phyloP scores from a whole-genome alignment of 2,888 invertebrate species.

The Acleris emargana region DNA sequence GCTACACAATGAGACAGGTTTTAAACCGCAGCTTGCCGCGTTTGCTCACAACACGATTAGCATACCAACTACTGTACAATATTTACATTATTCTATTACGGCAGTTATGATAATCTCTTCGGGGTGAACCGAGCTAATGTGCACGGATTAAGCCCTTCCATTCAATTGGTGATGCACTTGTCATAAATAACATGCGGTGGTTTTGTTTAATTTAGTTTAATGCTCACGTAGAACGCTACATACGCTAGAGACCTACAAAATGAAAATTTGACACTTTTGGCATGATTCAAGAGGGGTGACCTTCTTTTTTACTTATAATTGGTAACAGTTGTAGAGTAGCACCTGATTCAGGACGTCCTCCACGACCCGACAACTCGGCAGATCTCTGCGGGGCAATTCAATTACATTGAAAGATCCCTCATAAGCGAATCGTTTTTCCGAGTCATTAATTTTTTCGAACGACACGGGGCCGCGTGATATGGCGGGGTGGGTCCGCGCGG shows the following conservation, averaged over 20 bases:
- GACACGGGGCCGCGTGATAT: constrained; percentile 80
- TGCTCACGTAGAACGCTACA: neutral
- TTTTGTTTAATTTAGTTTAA: constrained; percentile 14
- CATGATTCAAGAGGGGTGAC: neutral
- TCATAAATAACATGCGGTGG: constrained; percentile 29
- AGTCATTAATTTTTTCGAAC: constrained; percentile 84
- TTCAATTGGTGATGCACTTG: constrained; percentile 44
- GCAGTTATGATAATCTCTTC: constrained; percentile 72
- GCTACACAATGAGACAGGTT: constrained; percentile 67
- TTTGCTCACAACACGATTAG: constrained; percentile 68
- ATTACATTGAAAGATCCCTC: constrained; percentile 84
- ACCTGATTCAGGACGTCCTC: constrained; percentile 59
- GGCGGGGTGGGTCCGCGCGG: constrained; percentile 77
- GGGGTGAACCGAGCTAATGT: constrained; percentile 71
- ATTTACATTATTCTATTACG: constrained; percentile 79
- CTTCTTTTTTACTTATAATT: neutral
- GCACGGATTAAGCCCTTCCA: constrained; percentile 60
- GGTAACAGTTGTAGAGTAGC: constrained; percentile 36
- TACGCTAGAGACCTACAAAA: neutral
- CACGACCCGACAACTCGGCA: constrained; percentile 68
- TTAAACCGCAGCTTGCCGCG: constrained; percentile 69
- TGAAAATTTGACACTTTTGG: neutral
- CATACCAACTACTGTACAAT: constrained; percentile 65
- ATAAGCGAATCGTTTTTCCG: constrained; percentile 85
- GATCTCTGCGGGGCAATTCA: constrained; percentile 81